phyloP scores from a whole-genome alignment of 2,113 vertebrate species.

The Pimephales promelas region DNA sequence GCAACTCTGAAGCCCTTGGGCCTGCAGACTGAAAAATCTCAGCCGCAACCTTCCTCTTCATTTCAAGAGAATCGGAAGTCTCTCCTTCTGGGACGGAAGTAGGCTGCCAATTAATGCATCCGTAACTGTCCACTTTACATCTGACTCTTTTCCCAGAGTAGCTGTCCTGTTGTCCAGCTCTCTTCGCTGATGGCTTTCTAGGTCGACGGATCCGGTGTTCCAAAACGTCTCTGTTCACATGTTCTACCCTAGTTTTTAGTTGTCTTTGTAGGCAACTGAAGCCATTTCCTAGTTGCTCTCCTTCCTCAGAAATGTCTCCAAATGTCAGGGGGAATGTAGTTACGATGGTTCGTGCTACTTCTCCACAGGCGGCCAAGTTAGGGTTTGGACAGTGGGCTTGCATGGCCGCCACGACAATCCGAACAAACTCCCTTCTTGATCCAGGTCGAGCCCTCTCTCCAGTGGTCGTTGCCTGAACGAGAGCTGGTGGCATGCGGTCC shows the following conservation, averaged over 20 bases:
- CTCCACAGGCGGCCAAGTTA: slow-evolving; percentile 35
- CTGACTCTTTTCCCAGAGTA: neutral
- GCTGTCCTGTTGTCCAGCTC: neutral
- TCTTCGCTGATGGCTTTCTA: neutral
- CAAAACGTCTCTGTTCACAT: slow-evolving; percentile 39
- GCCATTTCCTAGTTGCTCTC: slow-evolving; percentile 46
- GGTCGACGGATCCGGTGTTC: slow-evolving; percentile 37
- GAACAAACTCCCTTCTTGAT: slow-evolving; percentile 40
- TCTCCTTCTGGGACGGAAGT: slow-evolving; percentile 35
- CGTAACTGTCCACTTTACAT: slow-evolving; percentile 41
- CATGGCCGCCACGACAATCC: slow-evolving; percentile 46
- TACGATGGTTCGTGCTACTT: slow-evolving; percentile 47
- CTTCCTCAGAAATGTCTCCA: slow-evolving; percentile 50
- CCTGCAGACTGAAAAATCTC: slow-evolving; percentile 41
- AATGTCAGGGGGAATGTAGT: slow-evolving; percentile 38
- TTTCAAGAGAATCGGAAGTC: slow-evolving; percentile 40
- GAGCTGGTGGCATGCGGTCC: slow-evolving; percentile 31
- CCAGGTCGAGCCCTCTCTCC: slow-evolving; percentile 30
- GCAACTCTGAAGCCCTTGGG: slow-evolving; percentile 4
- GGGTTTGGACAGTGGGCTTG: slow-evolving; percentile 47
- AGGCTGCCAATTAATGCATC: slow-evolving; percentile 52
- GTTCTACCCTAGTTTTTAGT: slow-evolving; percentile 49
- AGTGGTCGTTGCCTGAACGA: slow-evolving; percentile 24
- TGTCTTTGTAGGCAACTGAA: slow-evolving; percentile 48
- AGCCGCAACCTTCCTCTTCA: slow-evolving; percentile 33